Percentiles rank a stretch among this genome's conserved stretches.
Evolutionary conservation across 2,888 invertebrate genomes (phyloP).

Genomic region (Scaptomyza parva): DNA sequence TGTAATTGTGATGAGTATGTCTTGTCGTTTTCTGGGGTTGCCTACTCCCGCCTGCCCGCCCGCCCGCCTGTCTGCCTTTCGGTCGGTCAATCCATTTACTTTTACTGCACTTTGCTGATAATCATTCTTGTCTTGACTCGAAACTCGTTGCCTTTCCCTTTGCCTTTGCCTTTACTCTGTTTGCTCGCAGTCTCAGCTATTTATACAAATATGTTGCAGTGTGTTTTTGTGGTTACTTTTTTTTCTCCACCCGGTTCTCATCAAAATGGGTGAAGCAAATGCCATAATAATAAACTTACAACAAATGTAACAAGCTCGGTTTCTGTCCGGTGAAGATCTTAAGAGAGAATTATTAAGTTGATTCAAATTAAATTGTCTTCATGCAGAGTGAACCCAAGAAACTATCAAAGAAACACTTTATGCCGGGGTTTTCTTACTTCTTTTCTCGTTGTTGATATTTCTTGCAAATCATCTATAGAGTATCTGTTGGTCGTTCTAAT

Average conservation of each 20-base stretch:
- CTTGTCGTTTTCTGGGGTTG: conserved; percentile 47
- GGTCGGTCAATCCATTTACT: conserved; percentile 50
- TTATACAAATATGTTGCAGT: conserved; percentile 27
- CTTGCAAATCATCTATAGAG: not conserved
- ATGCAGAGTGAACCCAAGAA: not conserved
- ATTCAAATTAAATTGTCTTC: not conserved
- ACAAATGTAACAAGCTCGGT: conserved; percentile 5
- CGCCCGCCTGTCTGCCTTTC: too few species aligned
- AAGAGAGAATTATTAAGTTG: not conserved
- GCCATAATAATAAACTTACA: conserved; percentile 11
- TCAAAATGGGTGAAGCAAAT: conserved; percentile 9
- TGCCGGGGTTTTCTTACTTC: too few species aligned
- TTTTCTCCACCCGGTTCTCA: conserved; percentile 23
- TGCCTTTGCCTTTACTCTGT: too few species aligned
- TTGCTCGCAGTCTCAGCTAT: conserved; percentile 17
- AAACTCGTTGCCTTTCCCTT: conserved; percentile 26
- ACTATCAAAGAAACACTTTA: too few species aligned
- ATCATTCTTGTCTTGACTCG: conserved; percentile 50
- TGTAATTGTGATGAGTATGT: conserved; percentile 51
- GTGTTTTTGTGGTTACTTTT: conserved; percentile 17
- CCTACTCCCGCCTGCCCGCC: conserved; percentile 17
- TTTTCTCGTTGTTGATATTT: too few species aligned
- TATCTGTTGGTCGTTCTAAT: not conserved
- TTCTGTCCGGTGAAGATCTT: not conserved
- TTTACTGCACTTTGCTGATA: conserved; percentile 72